Evolutionary conservation across 2,797 vertebrate species (phyloP), one percentile per base, ranked within the genome.

Genomic region (Acrossocheilus wenchowensis): DNA sequence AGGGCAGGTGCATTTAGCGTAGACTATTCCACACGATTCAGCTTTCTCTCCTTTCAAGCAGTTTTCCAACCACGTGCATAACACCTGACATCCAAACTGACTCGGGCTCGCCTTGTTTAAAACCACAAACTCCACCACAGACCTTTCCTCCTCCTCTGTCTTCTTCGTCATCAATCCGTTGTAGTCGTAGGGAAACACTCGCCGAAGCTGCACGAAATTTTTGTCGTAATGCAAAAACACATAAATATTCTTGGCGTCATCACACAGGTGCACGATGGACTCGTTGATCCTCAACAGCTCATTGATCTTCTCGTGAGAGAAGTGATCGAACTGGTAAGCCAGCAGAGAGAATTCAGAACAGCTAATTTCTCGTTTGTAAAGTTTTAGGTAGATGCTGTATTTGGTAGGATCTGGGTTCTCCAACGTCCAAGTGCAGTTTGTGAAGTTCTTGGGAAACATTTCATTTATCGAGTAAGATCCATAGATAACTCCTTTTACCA

Each of bases 381-480:
- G 97, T 96, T 99, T 99, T 96, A 99, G 97, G 97, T 99, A 99
- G 97, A 99, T 99, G 93, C 98, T 99, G 96, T 99, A 99, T 98
- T 99, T 99, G 97, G 98, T 99, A 84, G 98, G 98, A 94, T 99
- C 98, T 94, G 98, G 98, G 94, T 99, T 99, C 95, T 99, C 98
- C 97, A 99, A 95, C 83, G 98, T 99, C 98, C 98, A 99, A 90
- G 98, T 99, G 95, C 98, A 99, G 96, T 99, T 99, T 93, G 98
- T 99, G 94, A 98, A 99, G 97, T 99, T 99, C 95, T 99, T 99
- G 92, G 98, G 98, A 96, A 99, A 99, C 97, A 99, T 98, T 94
- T 99, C 98, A 95, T 96, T 97, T 95, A 99, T 97, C 93, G 98
- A 99, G 96, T 99, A 99, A 23, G 98, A 99, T 98, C 98, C 98